Conservation (phyloP, 2,113 vertebrate species). For the Ptilonorhynchus violaceus region DNA sequence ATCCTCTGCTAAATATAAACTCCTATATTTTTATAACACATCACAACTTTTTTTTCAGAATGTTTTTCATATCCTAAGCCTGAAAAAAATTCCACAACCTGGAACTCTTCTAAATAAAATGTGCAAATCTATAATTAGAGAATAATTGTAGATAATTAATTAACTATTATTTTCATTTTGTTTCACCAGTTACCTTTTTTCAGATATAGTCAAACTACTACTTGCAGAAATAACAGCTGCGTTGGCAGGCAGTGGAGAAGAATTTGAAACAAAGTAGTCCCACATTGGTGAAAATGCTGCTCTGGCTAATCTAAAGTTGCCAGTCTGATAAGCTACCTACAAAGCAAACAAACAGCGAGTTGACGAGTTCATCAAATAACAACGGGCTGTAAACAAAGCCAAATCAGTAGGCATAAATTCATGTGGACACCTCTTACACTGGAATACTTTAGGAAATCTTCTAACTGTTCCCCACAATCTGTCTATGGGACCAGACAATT, state of each 20-base stretch:
- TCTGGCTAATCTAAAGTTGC: conserved; percentile 79
- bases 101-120: not conserved
- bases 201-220: conserved; percentile 53
- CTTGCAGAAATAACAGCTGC: conserved; percentile 49
- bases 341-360: not conserved
- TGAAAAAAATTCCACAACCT: not conserved
- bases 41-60: not conserved
- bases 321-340: conserved; percentile 85
- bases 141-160: not conserved
- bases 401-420: not conserved
- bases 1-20: not conserved
- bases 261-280: conserved; percentile 80
- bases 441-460: not conserved
- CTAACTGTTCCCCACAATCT: not conserved
- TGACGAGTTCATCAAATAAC: not conserved
- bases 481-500: not conserved
- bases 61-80: not conserved
- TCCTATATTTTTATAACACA: not conserved
- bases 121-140: not conserved
- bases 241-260: not conserved
- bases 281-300: conserved; percentile 84
- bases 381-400: not conserved
- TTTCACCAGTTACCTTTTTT: conserved; percentile 69
- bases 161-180: not conserved
- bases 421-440: not conserved